Base-by-base conservation (phyloP, 2,888 invertebrate genomes). In the Cacoxenus indagator region DNA sequence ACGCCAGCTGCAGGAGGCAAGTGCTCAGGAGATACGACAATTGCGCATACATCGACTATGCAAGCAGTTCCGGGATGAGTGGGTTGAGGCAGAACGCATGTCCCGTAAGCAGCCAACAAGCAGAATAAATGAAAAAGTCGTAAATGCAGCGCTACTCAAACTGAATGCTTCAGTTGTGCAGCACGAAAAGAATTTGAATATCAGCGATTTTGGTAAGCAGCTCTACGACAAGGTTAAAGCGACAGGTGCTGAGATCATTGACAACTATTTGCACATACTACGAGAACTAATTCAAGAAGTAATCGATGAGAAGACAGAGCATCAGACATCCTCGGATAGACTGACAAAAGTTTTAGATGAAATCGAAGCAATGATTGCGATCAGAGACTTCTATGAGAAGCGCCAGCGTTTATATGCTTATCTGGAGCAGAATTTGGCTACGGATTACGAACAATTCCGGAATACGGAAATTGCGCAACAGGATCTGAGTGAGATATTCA, bases 391-490 rank as follows among this genome's bases (percentile, higher is more conserved):
- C 67, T 85, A 83, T 37, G 78, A 73, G 19, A 85, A 85, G 64
- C 84, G 85, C 0, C 81, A 83, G 43, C 78, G 77, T n/a, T 69
- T 85, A 3, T 85, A 84, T 27, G 72, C 75, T 4, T 86, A 86
- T 64, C 67, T 85, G 64, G 76, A 85, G 64, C 73, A 71, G 0
- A 75, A 81, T 54, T 65, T 85, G 4, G 71, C 73, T 0, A 2
- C 68, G 2, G 82, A 81, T 4, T 77, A 75, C 61, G 84, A 79
- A 17, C 73, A 77, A 51, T 64, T 76, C 8, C 69, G 74, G 0
- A 69, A 66, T n/a, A 62, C 61, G 1, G n/a, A n/a, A 0, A n/a
- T 65, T 0, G 69, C 78, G 1, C 78, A 77, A 27, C 73, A 76
- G 17, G 81, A 78, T 29, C 48, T 85, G 4, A 73, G 75, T 5